Evolutionary conservation across 2,797 vertebrate genomes (phyloP).

Genomic region (Eulemur mongoz): DNA sequence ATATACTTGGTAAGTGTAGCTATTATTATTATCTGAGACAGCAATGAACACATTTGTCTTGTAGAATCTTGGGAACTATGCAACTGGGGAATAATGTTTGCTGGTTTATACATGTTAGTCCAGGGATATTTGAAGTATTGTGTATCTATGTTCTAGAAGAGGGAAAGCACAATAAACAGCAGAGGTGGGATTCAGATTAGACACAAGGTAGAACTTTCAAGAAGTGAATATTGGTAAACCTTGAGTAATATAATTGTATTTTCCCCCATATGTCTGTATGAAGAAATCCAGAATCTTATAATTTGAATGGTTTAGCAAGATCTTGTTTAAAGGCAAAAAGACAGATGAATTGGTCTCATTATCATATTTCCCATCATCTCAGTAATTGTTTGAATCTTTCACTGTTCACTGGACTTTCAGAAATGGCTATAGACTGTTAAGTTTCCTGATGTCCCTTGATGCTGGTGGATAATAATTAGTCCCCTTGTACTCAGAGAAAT

Average conservation of each 20-base stretch:
- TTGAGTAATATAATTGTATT: not conserved
- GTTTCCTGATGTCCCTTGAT: not conserved
- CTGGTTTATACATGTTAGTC: not conserved
- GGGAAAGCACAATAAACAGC: not conserved
- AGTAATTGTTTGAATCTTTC: constrained; percentile 55
- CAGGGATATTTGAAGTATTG: not conserved
- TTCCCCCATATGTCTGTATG: not conserved
- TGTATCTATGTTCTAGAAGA: not conserved
- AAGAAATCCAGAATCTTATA: not conserved
- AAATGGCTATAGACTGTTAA: constrained; percentile 25
- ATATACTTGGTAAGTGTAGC: not conserved
- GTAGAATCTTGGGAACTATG: not conserved
- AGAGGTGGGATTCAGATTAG: constrained; percentile 7
- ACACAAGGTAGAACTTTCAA: not conserved
- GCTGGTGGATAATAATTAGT: not conserved
- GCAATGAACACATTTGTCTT: not conserved
- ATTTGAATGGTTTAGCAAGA: not conserved
- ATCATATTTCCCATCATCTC: constrained; percentile 39
- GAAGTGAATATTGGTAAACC: not conserved
- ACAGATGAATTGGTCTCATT: constrained; percentile 45
- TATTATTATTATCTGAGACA: not conserved
- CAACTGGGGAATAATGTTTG: not conserved
- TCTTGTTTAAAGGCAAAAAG: constrained; percentile 26
- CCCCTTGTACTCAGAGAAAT: not conserved
- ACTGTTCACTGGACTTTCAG: constrained; percentile 41